Base-by-base conservation (phyloP, 2,113 vertebrate species). In the Phaetusa simplex region DNA sequence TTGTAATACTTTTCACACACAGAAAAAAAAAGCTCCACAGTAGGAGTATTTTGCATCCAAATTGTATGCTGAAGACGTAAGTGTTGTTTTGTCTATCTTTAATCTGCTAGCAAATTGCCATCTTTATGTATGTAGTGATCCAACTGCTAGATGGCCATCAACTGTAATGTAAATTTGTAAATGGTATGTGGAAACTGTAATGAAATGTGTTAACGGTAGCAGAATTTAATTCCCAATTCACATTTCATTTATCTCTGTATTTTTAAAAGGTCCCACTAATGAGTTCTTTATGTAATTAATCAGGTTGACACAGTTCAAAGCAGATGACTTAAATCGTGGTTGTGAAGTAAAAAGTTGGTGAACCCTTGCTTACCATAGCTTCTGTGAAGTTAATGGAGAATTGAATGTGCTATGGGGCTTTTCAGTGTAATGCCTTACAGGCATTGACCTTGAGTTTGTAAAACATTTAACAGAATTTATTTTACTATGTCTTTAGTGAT, bases 211-310 rank as follows among this genome's bases (percentile, higher is more conserved):
- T 72, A 87, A 67, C 47, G 83, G 50, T 71, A 91, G 45, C 56
- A 94, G 90, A 83, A 92, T 83, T 83, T 77, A 85, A 94, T 83
- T 89, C 76, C 50, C 69, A 93, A 79, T 84, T 86, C 80, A 50
- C 69, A 43, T 86, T 93, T 23, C 30, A 76, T 82, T 95, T 84
- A 84, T 88, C 59, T 92, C 69, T 76, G 34, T 71, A 70, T 90
- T 93, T 93, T 95, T 82, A 84, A 88, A 70, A 93, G 42, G 55
- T 85, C 12, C 36, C 15, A 71, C 47, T 95, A 95, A 93, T 79
- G 79, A 90, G 65, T 88, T 93, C 27, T 86, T 93, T 76, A 70
- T 88, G 59, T 86, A 95, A 92, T 96, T 94, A 86, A 95, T 88
- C 80, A 59, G 61, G 69, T 67, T 88, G 82, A 78, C 42, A 62